phyloP scores from a whole-genome alignment of 2,888 invertebrate genomes.

The Folsomia manolachei region DNA sequence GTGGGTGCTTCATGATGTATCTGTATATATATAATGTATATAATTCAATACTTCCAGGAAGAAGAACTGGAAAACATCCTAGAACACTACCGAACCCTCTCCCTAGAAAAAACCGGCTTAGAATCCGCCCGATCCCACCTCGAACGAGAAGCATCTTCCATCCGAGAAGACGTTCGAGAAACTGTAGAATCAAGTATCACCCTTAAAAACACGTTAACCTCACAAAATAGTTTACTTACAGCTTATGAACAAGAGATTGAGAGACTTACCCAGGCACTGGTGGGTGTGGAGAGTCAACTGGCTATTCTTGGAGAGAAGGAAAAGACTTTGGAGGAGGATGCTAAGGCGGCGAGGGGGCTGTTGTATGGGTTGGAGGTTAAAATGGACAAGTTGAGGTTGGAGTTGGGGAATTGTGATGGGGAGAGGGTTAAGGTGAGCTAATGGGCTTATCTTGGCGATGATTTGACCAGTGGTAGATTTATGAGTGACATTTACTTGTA shows the following conservation, averaged over 20 bases:
- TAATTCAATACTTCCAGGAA: conserved; percentile 27
- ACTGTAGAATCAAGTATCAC: conserved; percentile 37
- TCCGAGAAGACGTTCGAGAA: conserved; percentile 37
- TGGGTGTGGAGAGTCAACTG: conserved; percentile 40
- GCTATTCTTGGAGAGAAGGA: conserved; percentile 28
- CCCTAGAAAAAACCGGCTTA: conserved; percentile 37
- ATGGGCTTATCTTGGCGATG: no score
- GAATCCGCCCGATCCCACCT: conserved; percentile 39
- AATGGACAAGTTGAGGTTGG: conserved; percentile 42
- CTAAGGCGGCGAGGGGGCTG: conserved; percentile 40
- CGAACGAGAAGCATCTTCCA: conserved; percentile 39
- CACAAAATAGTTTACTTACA: conserved; percentile 35
- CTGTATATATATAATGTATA: not conserved
- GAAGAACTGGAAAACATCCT: conserved; percentile 45
- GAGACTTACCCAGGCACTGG: conserved; percentile 36
- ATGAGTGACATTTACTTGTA: not conserved
- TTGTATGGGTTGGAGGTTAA: conserved; percentile 39
- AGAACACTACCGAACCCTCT: conserved; percentile 42
- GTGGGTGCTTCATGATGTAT: conserved; percentile 14
- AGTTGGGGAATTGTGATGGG: conserved; percentile 42
- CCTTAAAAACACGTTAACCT: conserved; percentile 37
- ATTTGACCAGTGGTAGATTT: not conserved
- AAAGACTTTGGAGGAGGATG: conserved; percentile 33
- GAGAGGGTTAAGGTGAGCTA: conserved; percentile 36
- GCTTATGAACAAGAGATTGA: conserved; percentile 48